Conservation (phyloP, 1,140 invertebrate species). For the Eurosta solidaginis region DNA sequence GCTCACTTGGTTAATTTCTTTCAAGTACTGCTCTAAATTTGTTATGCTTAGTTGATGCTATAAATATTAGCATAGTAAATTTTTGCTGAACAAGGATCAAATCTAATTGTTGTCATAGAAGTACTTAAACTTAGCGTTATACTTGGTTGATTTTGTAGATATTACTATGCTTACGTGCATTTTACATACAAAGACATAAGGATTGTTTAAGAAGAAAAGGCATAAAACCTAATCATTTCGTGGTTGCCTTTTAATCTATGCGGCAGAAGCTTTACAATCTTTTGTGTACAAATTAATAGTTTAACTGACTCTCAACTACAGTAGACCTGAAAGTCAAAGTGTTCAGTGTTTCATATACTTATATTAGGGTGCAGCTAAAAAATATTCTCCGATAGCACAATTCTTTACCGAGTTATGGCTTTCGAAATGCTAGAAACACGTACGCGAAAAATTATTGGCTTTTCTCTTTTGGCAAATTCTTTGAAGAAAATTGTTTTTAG, state of each 20-base stretch:
- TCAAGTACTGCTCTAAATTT: neutral
- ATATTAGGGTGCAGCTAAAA: too few species aligned
- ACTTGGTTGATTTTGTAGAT: neutral
- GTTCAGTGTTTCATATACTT: too few species aligned
- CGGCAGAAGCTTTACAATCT: neutral
- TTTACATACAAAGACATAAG: too few species aligned
- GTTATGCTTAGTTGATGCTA: neutral
- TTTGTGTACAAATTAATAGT: constrained; percentile 16
- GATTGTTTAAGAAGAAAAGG: neutral
- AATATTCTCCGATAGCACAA: too few species aligned
- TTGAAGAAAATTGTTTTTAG: too few species aligned
- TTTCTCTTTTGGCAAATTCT: too few species aligned
- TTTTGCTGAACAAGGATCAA: neutral
- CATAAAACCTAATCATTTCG: neutral
- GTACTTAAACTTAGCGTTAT: neutral
- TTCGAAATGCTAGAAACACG: too few species aligned
- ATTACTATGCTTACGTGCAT: too few species aligned
- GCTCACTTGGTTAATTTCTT: neutral
- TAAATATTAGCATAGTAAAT: neutral
- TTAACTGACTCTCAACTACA: neutral
- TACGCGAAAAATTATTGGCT: too few species aligned
- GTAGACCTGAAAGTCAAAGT: neutral
- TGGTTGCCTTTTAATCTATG: neutral
- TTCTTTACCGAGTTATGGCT: too few species aligned
- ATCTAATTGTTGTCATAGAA: neutral